phyloP scores from a whole-genome alignment of 2,888 invertebrate species.

The Eilema griseolum region DNA sequence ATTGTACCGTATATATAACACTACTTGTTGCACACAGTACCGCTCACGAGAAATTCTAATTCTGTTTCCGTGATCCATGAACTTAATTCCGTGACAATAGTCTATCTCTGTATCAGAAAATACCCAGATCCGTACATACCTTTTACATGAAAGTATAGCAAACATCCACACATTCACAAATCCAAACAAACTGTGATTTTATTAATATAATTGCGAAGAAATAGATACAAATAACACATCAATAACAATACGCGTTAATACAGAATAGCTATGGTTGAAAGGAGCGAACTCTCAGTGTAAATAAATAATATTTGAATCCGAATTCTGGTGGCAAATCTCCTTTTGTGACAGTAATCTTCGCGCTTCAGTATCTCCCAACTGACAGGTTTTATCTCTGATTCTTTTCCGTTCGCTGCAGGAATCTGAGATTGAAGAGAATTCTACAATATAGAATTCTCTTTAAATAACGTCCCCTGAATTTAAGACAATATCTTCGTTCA shows the following conservation, averaged over 20 bases:
- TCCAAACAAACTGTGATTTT: background rate
- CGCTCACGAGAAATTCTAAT: too few relatives aligned
- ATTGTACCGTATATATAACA: too few relatives aligned
- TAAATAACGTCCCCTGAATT: constrained; percentile 23
- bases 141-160: too few relatives aligned
- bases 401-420: constrained; percentile 26
- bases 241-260: background rate
- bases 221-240: background rate
- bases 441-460: constrained; percentile 35
- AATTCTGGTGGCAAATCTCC: constrained; percentile 43
- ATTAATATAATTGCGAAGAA: background rate
- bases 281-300: constrained; percentile 27
- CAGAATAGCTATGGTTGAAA: constrained; percentile 10
- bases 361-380: constrained; percentile 32
- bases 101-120: too few relatives aligned
- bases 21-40: too few relatives aligned
- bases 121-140: too few relatives aligned
- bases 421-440: constrained; percentile 22
- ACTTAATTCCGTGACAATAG: too few relatives aligned
- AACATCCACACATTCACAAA: too few relatives aligned
- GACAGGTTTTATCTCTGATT: constrained; percentile 50
- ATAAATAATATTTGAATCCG: constrained; percentile 45
- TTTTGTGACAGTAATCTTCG: constrained; percentile 51
- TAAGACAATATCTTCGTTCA: constrained; percentile 18
- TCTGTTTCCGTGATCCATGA: too few relatives aligned